phyloP scores from a whole-genome alignment of 1,140 invertebrate genomes.

The Cydia pomonella region DNA sequence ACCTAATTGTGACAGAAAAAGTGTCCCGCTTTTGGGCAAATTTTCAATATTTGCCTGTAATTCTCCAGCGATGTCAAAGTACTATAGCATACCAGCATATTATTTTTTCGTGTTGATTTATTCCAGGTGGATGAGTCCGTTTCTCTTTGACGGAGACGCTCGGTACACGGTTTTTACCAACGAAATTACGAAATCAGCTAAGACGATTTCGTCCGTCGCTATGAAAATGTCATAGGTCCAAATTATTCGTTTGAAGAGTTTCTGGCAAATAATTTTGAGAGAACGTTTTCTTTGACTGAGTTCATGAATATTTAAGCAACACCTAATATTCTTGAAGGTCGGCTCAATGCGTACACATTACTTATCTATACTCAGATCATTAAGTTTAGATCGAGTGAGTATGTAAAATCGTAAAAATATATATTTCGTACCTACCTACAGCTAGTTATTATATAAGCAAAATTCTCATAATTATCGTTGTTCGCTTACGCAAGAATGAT shows the following conservation, averaged over 20 bases:
- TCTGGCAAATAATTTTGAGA: constrained; percentile 23
- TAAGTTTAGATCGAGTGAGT: neutral
- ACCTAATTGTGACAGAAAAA: neutral
- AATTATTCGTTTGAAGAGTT: constrained; percentile 38
- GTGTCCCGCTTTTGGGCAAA: neutral
- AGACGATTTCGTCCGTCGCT: constrained; percentile 32
- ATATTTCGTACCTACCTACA: too few relatives aligned
- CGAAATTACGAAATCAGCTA: constrained; percentile 34
- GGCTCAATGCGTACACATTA: neutral
- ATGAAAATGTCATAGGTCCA: constrained; percentile 34
- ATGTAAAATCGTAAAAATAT: neutral
- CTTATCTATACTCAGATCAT: neutral
- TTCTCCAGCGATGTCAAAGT: neutral
- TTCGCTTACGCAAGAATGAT: neutral
- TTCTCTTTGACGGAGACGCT: constrained; percentile 52
- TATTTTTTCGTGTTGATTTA: constrained; percentile 59
- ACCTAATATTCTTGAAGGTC: constrained; percentile 9
- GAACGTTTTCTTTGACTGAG: constrained; percentile 18
- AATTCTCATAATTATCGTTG: constrained; percentile 16
- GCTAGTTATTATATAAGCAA: constrained; percentile 31
- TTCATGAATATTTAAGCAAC: constrained; percentile 29
- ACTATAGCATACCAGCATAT: constrained; percentile 48
- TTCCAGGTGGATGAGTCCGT: constrained; percentile 54
- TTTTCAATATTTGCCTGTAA: neutral
- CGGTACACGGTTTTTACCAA: constrained; percentile 45